A percentile compares a stretch with the other conserved stretches of the same genome.
Evolutionary conservation across 2,888 invertebrate species (phyloP).

Genomic region (Vannuccia rotundouncinata): DNA sequence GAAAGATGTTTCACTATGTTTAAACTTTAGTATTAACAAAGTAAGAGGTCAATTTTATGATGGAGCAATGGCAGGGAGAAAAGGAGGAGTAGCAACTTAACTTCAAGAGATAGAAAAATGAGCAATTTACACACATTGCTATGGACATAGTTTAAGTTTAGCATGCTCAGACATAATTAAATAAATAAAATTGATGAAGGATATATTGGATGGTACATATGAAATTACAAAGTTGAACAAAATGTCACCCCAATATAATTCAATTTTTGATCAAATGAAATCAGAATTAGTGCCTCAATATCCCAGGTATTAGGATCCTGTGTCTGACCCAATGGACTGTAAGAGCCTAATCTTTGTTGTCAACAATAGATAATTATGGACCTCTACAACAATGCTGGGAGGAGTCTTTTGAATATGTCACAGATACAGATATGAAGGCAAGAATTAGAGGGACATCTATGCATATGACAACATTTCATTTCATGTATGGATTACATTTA

Average conservation of each 20-base stretch:
- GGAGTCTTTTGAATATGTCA: slow-evolving; percentile 5
- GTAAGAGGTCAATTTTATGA: neutral
- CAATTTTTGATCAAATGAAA: neutral
- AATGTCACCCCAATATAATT: neutral
- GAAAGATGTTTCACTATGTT: neutral
- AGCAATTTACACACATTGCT: neutral
- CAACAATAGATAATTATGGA: neutral
- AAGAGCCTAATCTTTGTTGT: neutral
- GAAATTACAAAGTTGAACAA: neutral
- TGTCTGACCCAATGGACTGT: neutral
- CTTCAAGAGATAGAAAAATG: too few relatives aligned
- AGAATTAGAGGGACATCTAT: neutral
- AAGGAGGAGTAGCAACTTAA: too few relatives aligned
- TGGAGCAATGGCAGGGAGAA: too few relatives aligned
- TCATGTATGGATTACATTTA: too few relatives aligned
- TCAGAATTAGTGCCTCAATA: neutral
- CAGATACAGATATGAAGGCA: neutral
- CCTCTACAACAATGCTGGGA: neutral
- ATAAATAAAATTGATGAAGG: neutral
- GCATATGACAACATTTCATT: slow-evolving; percentile 8
- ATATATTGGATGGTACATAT: neutral
- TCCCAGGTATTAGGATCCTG: neutral
- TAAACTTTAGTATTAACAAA: neutral
- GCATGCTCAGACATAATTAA: neutral
- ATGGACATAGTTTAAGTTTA: neutral